Conservation (phyloP, 2,113 vertebrate species). For the Solenodon paradoxus region DNA sequence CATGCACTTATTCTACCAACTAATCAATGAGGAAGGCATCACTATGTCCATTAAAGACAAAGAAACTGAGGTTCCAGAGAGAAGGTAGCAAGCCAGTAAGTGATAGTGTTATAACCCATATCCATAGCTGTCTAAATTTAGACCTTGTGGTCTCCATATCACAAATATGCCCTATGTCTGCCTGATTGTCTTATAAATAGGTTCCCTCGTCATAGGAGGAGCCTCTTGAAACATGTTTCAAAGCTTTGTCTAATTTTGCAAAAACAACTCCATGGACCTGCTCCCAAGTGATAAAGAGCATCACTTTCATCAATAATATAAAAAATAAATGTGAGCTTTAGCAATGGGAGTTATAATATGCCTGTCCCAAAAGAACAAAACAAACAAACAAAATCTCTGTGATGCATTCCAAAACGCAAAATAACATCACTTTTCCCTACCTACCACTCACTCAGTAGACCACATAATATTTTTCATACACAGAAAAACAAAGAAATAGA, state of each 20-base stretch:
- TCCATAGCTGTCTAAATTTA: not conserved
- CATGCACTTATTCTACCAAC: not conserved
- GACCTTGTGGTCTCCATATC: not conserved
- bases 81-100: not conserved
- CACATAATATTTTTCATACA: not conserved
- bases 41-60: not conserved
- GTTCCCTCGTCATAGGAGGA: not conserved
- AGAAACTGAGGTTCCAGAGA: not conserved
- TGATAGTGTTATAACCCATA: not conserved
- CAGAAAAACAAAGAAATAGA: not conserved
- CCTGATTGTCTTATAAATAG: not conserved
- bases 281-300: not conserved
- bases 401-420: not conserved
- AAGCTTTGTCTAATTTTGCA: not conserved
- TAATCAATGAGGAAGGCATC: not conserved
- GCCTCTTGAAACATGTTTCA: not conserved
- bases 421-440: not conserved
- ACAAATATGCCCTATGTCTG: not conserved
- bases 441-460: not conserved
- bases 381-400: not conserved
- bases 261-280: not conserved
- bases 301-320: constrained; percentile 9
- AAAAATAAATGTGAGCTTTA: not conserved
- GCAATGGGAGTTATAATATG: not conserved
- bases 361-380: not conserved